Evolutionary conservation across 2,113 vertebrate species (phyloP).

Genomic region (Argyrosomus japonicus): DNA sequence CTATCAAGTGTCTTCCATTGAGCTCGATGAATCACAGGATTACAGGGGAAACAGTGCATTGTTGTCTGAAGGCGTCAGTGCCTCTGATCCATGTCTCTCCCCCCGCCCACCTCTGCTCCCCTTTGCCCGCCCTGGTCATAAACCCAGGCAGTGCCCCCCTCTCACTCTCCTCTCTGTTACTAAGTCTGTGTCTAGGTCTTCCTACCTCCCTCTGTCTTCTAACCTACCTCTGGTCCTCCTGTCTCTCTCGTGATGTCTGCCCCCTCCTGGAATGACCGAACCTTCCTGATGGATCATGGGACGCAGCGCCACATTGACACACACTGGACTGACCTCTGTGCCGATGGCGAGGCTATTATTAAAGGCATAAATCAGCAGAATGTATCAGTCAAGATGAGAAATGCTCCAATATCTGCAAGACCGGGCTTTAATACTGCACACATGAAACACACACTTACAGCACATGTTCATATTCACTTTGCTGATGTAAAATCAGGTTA

Average conservation of each 20-base stretch:
- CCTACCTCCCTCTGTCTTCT: constrained; percentile 21
- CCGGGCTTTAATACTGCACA: constrained; percentile 8
- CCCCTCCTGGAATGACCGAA: constrained; percentile 38
- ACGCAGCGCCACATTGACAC: constrained; percentile 53
- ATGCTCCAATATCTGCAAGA: neutral
- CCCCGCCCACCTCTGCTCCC: constrained; percentile 52
- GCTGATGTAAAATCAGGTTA: neutral
- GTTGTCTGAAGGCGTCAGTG: constrained; percentile 79
- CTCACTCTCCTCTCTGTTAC: constrained; percentile 39
- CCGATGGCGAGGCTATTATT: constrained; percentile 52
- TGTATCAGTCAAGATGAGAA: constrained; percentile 44
- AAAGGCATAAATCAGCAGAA: constrained; percentile 57
- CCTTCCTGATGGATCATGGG: constrained; percentile 47
- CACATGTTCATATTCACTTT: neutral
- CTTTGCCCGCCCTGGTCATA: constrained; percentile 58
- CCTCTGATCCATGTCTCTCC: constrained; percentile 72
- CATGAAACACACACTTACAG: neutral
- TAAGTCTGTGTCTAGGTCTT: constrained; percentile 26
- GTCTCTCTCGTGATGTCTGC: constrained; percentile 40
- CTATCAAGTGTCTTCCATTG: constrained; percentile 80
- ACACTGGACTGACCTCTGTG: constrained; percentile 45
- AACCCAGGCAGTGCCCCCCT: constrained; percentile 57
- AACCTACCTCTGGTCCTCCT: neutral
- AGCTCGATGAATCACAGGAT: constrained; percentile 77
- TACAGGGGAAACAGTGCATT: constrained; percentile 77